phyloP scores from a whole-genome alignment of 2,797 vertebrate genomes.

The Novumbra hubbsi region DNA sequence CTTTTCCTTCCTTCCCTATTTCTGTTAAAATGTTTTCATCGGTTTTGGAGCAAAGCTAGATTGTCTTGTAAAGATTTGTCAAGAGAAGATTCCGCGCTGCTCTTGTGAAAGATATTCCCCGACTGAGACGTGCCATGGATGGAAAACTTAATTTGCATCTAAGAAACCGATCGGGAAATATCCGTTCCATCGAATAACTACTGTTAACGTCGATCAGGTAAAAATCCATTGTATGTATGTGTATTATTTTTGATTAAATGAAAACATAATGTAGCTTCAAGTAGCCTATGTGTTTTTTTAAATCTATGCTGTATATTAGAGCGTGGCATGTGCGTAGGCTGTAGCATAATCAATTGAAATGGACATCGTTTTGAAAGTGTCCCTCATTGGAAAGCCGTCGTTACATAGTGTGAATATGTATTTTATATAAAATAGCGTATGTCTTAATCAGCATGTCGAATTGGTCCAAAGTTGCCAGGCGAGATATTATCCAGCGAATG shows the following conservation, averaged over 20 bases:
- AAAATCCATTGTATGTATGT: not conserved
- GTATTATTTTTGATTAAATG: not conserved
- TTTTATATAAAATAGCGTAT: not conserved
- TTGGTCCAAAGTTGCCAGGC: conserved; percentile 23
- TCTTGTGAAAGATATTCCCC: conserved; percentile 62
- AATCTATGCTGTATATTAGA: conserved; percentile 20
- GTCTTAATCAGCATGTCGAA: not conserved
- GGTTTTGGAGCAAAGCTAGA: conserved; percentile 60
- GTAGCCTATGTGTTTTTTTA: conserved; percentile 17
- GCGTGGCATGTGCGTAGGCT: not conserved
- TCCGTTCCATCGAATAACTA: conserved; percentile 74
- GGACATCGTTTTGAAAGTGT: not conserved
- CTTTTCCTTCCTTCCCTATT: conserved; percentile 19
- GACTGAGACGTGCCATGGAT: conserved; percentile 80
- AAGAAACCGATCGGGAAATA: conserved; percentile 75
- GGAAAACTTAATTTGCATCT: conserved; percentile 80
- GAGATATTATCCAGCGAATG: conserved; percentile 17
- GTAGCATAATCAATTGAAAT: not conserved
- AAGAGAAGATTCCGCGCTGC: conserved; percentile 63
- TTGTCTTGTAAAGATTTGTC: conserved; percentile 68
- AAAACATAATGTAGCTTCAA: not conserved
- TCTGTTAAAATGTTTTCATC: conserved; percentile 36
- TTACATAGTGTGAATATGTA: not conserved
- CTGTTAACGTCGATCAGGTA: conserved; percentile 73
- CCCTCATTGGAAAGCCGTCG: not conserved